Evolutionary conservation across 2,797 vertebrate species (phyloP).

Genomic region (Smutsia temminckii): DNA sequence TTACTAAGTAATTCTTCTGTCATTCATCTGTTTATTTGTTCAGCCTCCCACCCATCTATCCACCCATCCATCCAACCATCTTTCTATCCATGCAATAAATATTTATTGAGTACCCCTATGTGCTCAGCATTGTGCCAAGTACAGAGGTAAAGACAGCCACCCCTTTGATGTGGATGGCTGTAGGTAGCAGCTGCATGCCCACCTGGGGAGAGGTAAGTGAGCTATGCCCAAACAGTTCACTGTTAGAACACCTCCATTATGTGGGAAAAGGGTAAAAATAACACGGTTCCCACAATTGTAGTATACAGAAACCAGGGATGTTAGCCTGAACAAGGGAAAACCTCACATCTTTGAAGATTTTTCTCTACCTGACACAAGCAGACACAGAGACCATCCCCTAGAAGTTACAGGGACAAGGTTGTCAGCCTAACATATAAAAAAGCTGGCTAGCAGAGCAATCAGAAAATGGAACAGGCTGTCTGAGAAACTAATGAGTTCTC

Average conservation of each 20-base stretch:
- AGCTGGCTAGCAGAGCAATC: not conserved
- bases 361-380: not conserved
- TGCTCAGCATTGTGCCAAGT: not conserved
- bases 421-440: not conserved
- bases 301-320: not conserved
- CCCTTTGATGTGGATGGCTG: not conserved
- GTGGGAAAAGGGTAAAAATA: not conserved
- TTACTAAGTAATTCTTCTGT: not conserved
- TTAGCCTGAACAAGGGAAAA: not conserved
- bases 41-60: not conserved
- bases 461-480: not conserved
- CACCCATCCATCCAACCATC: not conserved
- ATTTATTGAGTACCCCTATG: not conserved
- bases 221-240: not conserved
- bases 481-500: constrained; percentile 33
- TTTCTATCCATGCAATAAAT: not conserved
- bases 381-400: not conserved
- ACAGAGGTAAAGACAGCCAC: not conserved
- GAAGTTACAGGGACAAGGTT: not conserved
- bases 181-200: not conserved
- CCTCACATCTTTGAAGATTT: not conserved
- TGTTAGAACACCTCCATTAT: not conserved
- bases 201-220: not conserved
- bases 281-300: not conserved
- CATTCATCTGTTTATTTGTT: not conserved